Evolutionary conservation across 2,113 vertebrate species (phyloP), one percentile per base, ranked within the genome.

Genomic region (Donacobius atricapilla): DNA sequence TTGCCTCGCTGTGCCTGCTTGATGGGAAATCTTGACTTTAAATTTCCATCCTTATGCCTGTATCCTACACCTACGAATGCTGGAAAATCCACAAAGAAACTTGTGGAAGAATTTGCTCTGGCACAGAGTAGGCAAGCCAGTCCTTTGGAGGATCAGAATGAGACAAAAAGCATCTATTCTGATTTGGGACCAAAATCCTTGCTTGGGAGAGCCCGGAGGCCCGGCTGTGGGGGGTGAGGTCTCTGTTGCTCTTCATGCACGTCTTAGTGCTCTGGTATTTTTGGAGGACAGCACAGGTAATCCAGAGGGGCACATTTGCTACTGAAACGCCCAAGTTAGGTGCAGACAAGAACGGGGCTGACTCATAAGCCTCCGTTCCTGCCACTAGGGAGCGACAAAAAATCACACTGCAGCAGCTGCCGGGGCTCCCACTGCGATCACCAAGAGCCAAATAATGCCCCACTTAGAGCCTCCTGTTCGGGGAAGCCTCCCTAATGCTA

Each of bases 321-420:
- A 13, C 65, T 4, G 48, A 54, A 86, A 80, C 30, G 68, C 42
- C 53, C 20, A 37, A 44, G 45, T 40, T 18, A 70, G 69, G 42
- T 10, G 82, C 44, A 2, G 28, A 15, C 44, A 42, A 83, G 58
- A 3, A 27, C 6, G 1, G 50, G 86, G 75, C 61, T 82, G 48
- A 30, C 77, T 92, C 76, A 75, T 20, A 86, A 93, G 11, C 44
- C 45, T 88, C 78, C 80, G 15, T 83, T 96, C 56, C 83, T 89
- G 80, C 96, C 94, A 94, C 92, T 96, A 96, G 94, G 90, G 93
- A 95, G 94, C 94, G 94, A 96, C 96, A 96, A 95, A 90, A 93
- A 96, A 96, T 96, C 94, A 96, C 92, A 89, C 75, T 96, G 94
- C 83, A 50, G 91, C 56, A 84, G 77, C 47, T 35, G 47, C 7